phyloP scores from a whole-genome alignment of 2,888 invertebrate genomes.

The Lissonota sp. region DNA sequence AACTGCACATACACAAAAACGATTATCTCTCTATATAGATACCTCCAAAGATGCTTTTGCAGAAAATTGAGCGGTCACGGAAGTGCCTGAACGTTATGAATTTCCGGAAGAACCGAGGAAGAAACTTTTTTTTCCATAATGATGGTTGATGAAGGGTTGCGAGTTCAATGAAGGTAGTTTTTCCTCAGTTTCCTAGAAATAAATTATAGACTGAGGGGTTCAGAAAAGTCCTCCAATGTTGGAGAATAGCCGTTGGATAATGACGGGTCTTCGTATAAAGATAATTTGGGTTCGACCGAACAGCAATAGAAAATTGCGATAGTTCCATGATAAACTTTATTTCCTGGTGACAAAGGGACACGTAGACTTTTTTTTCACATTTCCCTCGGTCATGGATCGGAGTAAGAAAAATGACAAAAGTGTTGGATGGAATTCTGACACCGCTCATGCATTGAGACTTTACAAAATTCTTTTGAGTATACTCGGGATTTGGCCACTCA shows the following conservation, averaged over 20 bases:
- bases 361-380: slow-evolving; percentile 1
- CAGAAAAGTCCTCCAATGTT: slow-evolving; percentile 9
- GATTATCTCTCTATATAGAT: neutral
- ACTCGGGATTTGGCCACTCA: slow-evolving; percentile 60
- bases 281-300: neutral
- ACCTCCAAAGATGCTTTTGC: neutral
- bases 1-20: neutral
- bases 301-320: slow-evolving; percentile 14
- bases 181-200: neutral
- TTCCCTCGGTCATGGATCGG: slow-evolving; percentile 21
- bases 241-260: slow-evolving; percentile 1
- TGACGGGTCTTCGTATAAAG: neutral
- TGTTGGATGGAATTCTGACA: slow-evolving; percentile 54
- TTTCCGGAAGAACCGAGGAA: slow-evolving; percentile 1
- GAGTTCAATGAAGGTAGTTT: neutral
- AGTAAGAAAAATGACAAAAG: slow-evolving; percentile 3
- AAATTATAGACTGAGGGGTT: slow-evolving; percentile 12
- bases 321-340: neutral
- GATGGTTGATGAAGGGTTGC: slow-evolving; percentile 27
- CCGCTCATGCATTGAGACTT: slow-evolving; percentile 54
- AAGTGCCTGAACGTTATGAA: neutral
- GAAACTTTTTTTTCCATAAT: slow-evolving; percentile 9
- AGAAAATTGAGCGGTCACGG: slow-evolving; percentile 5
- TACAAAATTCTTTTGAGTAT: slow-evolving; percentile 49
- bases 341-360: neutral